These are phyloP conservation scores for Malurus melanocephalus DNA, from an alignment of 2,113 vertebrate genomes.

Conservation along the genomic window DNA sequence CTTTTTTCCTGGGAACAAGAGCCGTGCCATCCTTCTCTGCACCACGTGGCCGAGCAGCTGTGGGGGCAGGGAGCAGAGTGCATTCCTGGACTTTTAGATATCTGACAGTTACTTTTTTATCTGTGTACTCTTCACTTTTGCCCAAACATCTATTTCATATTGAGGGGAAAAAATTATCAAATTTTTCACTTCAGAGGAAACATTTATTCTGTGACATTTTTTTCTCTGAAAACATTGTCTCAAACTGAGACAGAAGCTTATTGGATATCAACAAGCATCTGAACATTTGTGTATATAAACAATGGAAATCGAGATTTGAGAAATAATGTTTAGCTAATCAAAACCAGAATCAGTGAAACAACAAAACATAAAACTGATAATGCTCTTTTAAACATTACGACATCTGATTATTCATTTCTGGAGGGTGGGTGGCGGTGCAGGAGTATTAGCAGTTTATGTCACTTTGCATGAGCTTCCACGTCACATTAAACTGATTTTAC, in stretches of 20 bases:
- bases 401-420: not conserved
- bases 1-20: no score
- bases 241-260: not conserved
- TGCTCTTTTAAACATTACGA: not conserved
- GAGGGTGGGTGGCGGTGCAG: rapidly evolving
- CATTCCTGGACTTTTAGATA: no score
- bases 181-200: no score
- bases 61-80: no score
- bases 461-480: not conserved
- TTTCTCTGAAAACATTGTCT: no score
- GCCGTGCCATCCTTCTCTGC: no score
- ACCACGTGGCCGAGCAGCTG: no score
- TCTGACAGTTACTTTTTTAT: no score
- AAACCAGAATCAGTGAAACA: not conserved
- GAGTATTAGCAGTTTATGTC: not conserved
- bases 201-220: no score
- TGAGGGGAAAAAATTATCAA: no score
- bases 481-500: not conserved
- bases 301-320: not conserved
- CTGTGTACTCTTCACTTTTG: no score
- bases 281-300: not conserved
- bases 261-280: not conserved
- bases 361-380: not conserved
- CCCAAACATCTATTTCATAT: no score
- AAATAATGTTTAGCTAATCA: not conserved